Percentiles rank a stretch among this genome's conserved stretches.
Conservation (phyloP, 2,113 vertebrate genomes). For the Melanerpes formicivorus region DNA sequence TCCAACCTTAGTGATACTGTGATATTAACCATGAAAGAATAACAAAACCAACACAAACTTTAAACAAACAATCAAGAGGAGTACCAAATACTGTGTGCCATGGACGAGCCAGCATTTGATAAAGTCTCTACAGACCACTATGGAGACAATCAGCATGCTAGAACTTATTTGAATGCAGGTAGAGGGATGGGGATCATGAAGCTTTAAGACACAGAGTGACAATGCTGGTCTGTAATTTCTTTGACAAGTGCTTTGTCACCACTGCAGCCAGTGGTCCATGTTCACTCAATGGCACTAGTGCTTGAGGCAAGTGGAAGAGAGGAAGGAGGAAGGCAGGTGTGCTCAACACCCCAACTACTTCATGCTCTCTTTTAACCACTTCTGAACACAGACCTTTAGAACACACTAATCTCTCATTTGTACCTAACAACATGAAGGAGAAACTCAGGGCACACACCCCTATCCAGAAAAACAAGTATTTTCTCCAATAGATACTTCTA, state of each 20-base stretch:
- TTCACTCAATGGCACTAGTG: neutral
- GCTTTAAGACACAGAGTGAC: neutral
- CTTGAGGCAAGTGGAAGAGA: neutral
- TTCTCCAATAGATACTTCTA: neutral
- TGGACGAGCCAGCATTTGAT: neutral
- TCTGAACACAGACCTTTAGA: neutral
- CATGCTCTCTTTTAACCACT: neutral
- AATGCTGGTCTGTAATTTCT: neutral
- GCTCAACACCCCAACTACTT: neutral
- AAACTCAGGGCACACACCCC: neutral
- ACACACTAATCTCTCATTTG: neutral
- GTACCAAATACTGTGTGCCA: fast-evolving
- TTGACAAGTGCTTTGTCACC: neutral
- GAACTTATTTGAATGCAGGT: neutral
- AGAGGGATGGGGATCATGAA: neutral
- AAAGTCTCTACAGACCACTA: neutral
- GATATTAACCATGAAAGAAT: neutral
- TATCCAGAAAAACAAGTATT: neutral
- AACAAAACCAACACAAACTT: neutral
- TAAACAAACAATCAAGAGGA: neutral
- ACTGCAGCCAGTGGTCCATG: neutral
- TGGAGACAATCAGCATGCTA: fast-evolving
- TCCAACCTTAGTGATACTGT: no score
- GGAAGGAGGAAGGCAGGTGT: neutral
- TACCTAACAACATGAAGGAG: neutral